Conservation (phyloP, 2,888 invertebrate species). For the Euplexia lucipara region DNA sequence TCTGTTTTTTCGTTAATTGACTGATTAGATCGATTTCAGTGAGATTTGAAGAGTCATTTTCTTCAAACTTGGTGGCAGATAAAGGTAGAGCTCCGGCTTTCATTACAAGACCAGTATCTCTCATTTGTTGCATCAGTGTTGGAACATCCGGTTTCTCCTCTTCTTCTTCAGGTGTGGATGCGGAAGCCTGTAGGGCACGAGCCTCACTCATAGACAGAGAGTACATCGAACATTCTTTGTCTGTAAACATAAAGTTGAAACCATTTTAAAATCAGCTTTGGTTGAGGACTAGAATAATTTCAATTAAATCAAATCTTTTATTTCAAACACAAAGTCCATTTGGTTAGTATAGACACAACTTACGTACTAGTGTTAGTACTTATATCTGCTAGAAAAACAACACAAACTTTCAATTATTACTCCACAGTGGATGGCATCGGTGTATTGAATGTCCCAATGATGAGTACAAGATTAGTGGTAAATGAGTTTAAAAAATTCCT, state of each 20-base stretch:
- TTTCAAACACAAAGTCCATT: no score
- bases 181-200: conserved; percentile 93
- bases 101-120: conserved; percentile 97
- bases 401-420: no score
- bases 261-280: background rate
- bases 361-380: no score
- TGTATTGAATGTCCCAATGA: no score
- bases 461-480: no score
- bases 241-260: conserved; percentile 80
- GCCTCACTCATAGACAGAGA: conserved; percentile 96
- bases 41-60: conserved; percentile 89
- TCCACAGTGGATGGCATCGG: no score
- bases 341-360: no score
- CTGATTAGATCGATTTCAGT: conserved; percentile 96
- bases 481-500: background rate
- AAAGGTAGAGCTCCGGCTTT: conserved; percentile 94
- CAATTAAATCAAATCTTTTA: no score
- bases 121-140: conserved; percentile 96
- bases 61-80: conserved; percentile 91
- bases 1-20: conserved; percentile 96
- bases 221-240: conserved; percentile 99
- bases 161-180: conserved; percentile 93
- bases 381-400: no score
- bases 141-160: conserved; percentile 91
- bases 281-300: no score